phyloP scores from a whole-genome alignment of 2,113 vertebrate species.

The Kobus ellipsiprymnus region DNA sequence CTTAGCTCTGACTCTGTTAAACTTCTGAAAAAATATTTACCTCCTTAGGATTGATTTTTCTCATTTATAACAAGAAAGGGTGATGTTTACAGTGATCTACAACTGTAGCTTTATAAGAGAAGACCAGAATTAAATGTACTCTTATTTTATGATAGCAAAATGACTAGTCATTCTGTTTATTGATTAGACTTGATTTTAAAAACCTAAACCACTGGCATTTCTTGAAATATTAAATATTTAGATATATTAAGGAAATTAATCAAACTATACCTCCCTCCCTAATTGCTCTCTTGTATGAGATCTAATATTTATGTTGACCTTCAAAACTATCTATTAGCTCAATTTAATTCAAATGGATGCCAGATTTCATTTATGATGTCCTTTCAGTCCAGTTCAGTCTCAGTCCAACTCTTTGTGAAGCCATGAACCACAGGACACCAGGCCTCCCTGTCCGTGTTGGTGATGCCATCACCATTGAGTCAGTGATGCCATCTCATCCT shows the following conservation, averaged over 20 bases:
- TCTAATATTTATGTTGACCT: background rate
- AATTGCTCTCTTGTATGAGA: background rate
- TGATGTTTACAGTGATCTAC: background rate
- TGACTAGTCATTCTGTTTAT: background rate
- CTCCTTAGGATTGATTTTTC: background rate
- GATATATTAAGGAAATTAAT: background rate
- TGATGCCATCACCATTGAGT: background rate
- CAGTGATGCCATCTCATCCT: background rate
- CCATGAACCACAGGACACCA: background rate
- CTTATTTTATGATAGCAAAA: background rate
- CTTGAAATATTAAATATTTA: background rate
- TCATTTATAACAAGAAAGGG: background rate
- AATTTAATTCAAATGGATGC: background rate
- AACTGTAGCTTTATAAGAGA: background rate
- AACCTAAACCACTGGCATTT: background rate
- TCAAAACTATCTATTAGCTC: background rate
- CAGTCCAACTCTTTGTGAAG: background rate
- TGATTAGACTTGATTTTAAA: background rate
- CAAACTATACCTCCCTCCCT: background rate
- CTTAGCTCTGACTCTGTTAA: background rate
- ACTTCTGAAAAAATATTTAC: background rate
- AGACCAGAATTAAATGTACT: background rate
- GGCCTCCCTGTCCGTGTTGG: background rate
- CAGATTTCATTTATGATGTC: background rate
- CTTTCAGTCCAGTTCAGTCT: background rate